phyloP scores from a whole-genome alignment of 2,888 invertebrate genomes.

The Drosophila neutralis region DNA sequence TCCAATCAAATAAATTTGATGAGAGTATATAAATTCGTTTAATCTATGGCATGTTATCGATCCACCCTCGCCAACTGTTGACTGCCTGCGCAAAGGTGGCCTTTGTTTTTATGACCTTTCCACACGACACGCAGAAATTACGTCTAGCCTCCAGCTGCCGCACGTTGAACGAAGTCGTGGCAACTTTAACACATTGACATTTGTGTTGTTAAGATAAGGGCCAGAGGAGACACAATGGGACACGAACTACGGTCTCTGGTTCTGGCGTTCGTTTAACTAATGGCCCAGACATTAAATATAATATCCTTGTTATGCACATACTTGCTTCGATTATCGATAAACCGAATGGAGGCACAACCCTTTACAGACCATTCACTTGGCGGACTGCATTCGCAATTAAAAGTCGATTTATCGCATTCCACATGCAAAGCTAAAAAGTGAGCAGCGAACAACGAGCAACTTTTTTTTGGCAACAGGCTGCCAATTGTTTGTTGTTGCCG shows the following conservation, averaged over 20 bases:
- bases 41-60: conserved; percentile 2
- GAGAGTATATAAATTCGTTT: neutral
- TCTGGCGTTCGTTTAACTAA: conserved; percentile 43
- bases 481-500: conserved; percentile 6
- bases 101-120: conserved; percentile 64
- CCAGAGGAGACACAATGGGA: neutral
- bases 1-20: neutral
- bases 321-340: conserved; percentile 57
- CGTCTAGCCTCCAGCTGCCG: conserved; percentile 31
- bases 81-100: conserved; percentile 36
- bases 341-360: neutral
- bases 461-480: conserved; percentile 43
- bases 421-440: conserved; percentile 28
- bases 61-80: conserved; percentile 58
- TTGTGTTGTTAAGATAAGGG: conserved; percentile 56
- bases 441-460: conserved; percentile 2
- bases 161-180: conserved; percentile 27
- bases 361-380: conserved; percentile 36
- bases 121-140: conserved; percentile 51
- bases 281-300: conserved; percentile 59
- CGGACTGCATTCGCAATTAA: conserved; percentile 54
- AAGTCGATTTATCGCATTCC: conserved; percentile 54
- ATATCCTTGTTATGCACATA: conserved; percentile 61
- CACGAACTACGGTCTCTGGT: neutral
- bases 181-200: conserved; percentile 65